A percentile compares a stretch with the other conserved stretches of the same genome.
These are phyloP conservation scores for Cheiracanthium punctorium DNA, from an alignment of 2,888 invertebrate genomes.

Conservation along the genomic window DNA sequence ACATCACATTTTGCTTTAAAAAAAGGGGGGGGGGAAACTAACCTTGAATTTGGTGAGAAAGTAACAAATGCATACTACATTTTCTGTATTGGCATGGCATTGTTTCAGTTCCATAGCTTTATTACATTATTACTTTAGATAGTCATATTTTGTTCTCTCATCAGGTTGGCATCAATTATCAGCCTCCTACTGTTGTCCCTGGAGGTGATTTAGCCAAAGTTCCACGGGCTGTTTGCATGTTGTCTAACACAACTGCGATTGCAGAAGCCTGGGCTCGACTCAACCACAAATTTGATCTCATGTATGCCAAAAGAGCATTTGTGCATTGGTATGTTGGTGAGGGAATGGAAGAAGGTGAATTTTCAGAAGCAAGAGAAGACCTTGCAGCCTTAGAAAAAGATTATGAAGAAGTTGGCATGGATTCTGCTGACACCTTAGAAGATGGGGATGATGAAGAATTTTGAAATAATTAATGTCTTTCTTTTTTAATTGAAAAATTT, in stretches of 20 bases:
- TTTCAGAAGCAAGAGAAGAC: slow-evolving; percentile 77
- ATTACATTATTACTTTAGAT: too few species aligned
- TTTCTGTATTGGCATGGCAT: too few species aligned
- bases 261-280: slow-evolving; percentile 97
- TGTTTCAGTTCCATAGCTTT: too few species aligned
- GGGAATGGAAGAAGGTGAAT: slow-evolving; percentile 79
- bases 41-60: too few species aligned
- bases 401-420: slow-evolving; percentile 76
- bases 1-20: too few species aligned
- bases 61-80: too few species aligned
- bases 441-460: slow-evolving; percentile 71
- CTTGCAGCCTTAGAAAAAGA: slow-evolving; percentile 77
- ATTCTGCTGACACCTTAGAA: slow-evolving; percentile 72
- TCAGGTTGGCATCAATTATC: slow-evolving; percentile 74
- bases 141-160: not conserved
- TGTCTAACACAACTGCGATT: slow-evolving; percentile 94
- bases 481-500: slow-evolving; percentile 16
- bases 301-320: slow-evolving; percentile 97
- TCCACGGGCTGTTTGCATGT: slow-evolving; percentile 88
- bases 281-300: slow-evolving; percentile 96
- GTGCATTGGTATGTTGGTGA: slow-evolving; percentile 87
- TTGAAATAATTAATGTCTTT: too few species aligned
- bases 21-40: too few species aligned
- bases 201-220: slow-evolving; percentile 85
- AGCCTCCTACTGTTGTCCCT: slow-evolving; percentile 83